Base-by-base conservation (phyloP, 2,888 invertebrate genomes). In the Callosobruchus maculatus region DNA sequence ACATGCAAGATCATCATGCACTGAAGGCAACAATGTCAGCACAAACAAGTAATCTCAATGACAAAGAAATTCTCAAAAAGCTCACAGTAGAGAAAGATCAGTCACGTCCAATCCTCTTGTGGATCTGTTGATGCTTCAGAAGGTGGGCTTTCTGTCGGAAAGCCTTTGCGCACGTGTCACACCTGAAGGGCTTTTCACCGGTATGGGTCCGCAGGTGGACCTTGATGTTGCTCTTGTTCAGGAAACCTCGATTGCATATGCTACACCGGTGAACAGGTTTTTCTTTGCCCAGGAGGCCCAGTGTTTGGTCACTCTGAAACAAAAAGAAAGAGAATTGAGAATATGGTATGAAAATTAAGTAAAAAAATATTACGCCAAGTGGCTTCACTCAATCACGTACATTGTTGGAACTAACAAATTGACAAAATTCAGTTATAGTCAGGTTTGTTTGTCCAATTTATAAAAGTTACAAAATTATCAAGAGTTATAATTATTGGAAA, bases 51-150 rank as follows among this genome's bases (percentile, higher is more conserved):
- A 49, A 49, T 49, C 49, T 49, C 49, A 49, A 49, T 13, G 13
- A 49, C 49, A 49, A 49, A 49, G 49, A 49, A 49, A 49, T 13
- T 49, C 49, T 49, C 49, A 49, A 49, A 49, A 49, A 49, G 49
- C 49, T 49, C 49, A 49, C 70, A 70, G 70, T 70, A n/a, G 21
- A n/a, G n/a, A 31, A 20, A 9, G 67, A 68, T 81, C 82, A 96
- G 90, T 96, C 96, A 88, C 96, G 91, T 83, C 95, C 95, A 88
- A 95, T 95, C 88, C 97, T 90, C 88, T 96, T 97, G 89, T 97
- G 97, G 84, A 97, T 97, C 90, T 97, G 96, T 88, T 96, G 96
- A 88, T 97, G 97, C 88, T 97, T 97, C 85, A 97, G 93, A 81
- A 97, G 91, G 87, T 97, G 97, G 80, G 97, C 97, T 88, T 97